Conservation (phyloP, 2,113 vertebrate genomes). For the Myiozetetes cayanensis region DNA sequence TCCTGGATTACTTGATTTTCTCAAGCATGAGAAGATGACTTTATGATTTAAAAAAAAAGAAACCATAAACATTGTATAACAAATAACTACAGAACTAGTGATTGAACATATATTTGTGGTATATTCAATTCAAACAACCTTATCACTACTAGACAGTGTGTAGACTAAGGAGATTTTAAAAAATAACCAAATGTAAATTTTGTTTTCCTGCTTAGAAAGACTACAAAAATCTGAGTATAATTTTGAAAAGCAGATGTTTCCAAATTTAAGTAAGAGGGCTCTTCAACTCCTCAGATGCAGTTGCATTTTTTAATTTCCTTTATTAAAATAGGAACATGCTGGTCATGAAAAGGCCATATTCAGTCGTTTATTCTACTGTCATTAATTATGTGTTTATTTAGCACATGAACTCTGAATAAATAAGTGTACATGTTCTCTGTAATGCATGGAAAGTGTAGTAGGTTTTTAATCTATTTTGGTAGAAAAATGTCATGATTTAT, state of each 20-base stretch:
- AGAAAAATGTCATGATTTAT: neutral
- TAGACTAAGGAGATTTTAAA: neutral
- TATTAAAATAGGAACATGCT: conserved; percentile 14
- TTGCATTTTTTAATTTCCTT: conserved; percentile 24
- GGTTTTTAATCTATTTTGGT: neutral
- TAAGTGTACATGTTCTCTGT: neutral
- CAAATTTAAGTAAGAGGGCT: conserved; percentile 12
- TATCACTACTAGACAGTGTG: neutral
- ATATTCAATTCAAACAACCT: neutral
- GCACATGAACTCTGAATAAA: conserved; percentile 26
- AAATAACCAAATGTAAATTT: neutral
- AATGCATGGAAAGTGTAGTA: neutral
- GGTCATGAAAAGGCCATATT: conserved; percentile 38
- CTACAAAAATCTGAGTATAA: neutral
- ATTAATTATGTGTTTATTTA: conserved; percentile 53
- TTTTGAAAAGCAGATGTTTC: conserved; percentile 40
- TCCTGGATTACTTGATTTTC: neutral
- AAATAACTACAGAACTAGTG: neutral
- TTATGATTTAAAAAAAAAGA: neutral
- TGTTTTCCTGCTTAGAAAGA: neutral
- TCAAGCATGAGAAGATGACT: neutral
- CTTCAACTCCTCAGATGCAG: neutral
- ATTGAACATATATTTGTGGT: neutral
- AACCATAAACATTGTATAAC: neutral
- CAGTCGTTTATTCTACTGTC: neutral